phyloP scores from a whole-genome alignment of 1,140 invertebrate genomes.

The Tribolium madens region DNA sequence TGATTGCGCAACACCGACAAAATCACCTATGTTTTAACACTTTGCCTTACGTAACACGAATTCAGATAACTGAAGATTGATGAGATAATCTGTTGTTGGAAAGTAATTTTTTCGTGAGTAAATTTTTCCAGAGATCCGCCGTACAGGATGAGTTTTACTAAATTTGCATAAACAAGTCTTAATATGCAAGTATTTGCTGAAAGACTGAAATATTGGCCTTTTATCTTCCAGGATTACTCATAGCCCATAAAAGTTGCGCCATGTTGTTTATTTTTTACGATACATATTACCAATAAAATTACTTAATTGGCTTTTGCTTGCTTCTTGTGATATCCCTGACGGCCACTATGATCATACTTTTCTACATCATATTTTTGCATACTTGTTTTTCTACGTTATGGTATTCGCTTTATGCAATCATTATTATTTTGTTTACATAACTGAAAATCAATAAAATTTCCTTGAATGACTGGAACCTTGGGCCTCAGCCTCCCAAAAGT shows the following conservation, averaged over 20 bases:
- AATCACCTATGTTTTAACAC: constrained; percentile 45
- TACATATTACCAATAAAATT: constrained; percentile 32
- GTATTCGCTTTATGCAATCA: constrained; percentile 22
- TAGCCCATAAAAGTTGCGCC: constrained; percentile 9
- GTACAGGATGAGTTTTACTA: background rate
- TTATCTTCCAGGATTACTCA: constrained; percentile 26
- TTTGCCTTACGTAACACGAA: constrained; percentile 36
- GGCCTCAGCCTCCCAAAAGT: constrained; percentile 25
- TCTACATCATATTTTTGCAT: constrained; percentile 19
- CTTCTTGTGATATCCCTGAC: background rate
- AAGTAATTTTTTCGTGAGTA: background rate
- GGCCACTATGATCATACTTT: background rate
- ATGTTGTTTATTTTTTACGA: constrained; percentile 14
- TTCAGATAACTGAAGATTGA: constrained; percentile 26
- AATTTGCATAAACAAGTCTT: constrained; percentile 26
- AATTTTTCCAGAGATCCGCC: constrained; percentile 9
- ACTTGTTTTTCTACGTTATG: constrained; percentile 16
- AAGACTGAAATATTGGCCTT: constrained; percentile 17
- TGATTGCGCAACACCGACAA: constrained; percentile 41
- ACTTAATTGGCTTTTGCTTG: constrained; percentile 11
- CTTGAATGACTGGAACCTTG: background rate
- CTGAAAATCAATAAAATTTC: constrained; percentile 16
- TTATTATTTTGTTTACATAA: constrained; percentile 28
- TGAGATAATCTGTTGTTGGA: constrained; percentile 35
- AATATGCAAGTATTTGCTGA: constrained; percentile 21